Conservation (phyloP, 2,888 invertebrate genomes). For the Ypsolopha sequella region DNA sequence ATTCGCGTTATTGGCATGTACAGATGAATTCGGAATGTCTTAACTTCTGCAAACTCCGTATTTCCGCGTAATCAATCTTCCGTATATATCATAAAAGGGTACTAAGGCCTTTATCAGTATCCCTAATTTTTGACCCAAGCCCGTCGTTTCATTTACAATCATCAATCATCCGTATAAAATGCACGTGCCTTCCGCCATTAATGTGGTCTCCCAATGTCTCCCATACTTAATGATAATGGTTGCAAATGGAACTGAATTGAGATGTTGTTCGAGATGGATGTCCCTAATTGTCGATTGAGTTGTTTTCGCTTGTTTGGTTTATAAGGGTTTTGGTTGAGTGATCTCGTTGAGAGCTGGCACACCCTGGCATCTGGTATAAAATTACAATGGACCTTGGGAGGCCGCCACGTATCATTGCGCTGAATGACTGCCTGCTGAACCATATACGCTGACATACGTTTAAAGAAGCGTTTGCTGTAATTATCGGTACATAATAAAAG, state of each 20-base stretch:
- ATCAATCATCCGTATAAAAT: too few relatives aligned
- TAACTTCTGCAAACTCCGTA: too few relatives aligned
- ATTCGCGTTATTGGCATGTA: background rate
- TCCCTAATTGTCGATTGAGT: background rate
- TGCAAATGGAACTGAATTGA: background rate
- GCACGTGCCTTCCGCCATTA: too few relatives aligned
- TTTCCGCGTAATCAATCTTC: too few relatives aligned
- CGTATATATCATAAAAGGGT: too few relatives aligned
- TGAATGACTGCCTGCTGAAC: slow-evolving; percentile 8
- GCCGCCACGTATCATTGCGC: slow-evolving; percentile 13
- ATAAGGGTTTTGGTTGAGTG: slow-evolving; percentile 5
- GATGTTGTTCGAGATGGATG: background rate
- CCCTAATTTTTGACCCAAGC: too few relatives aligned
- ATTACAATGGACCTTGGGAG: slow-evolving; percentile 29
- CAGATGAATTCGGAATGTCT: background rate
- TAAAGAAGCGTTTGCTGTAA: slow-evolving; percentile 29
- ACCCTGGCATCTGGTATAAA: slow-evolving; percentile 14
- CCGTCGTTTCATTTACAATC: too few relatives aligned
- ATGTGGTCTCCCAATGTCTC: too few relatives aligned
- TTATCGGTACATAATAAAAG: too few relatives aligned
- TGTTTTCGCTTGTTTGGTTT: background rate
- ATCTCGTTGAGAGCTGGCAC: slow-evolving; percentile 4
- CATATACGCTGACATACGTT: slow-evolving; percentile 21
- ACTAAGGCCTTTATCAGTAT: too few relatives aligned
- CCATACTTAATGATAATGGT: too few relatives aligned